Percentiles rank a stretch among this genome's conserved stretches.
Evolutionary conservation across 2,797 vertebrate species (phyloP).

Genomic region (Tolypeutes matacus): DNA sequence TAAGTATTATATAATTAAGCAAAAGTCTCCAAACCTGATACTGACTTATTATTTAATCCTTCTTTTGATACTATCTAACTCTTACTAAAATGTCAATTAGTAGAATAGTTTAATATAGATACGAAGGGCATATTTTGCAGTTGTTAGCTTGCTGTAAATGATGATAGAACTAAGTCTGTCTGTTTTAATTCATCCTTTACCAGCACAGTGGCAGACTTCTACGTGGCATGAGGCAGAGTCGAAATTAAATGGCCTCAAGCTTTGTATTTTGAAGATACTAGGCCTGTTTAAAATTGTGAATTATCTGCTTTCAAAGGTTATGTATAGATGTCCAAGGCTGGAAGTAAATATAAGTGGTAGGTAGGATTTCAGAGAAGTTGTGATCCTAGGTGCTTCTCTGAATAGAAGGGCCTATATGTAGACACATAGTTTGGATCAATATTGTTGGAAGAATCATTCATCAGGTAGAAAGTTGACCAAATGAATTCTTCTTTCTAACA

Average conservation of each 20-base stretch:
- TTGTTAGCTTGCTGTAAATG: slow-evolving; percentile 58
- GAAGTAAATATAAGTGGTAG: background rate
- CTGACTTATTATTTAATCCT: background rate
- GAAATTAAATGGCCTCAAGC: slow-evolving; percentile 54
- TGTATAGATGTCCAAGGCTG: background rate
- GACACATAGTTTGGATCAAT: background rate
- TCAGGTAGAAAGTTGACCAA: background rate
- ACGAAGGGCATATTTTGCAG: slow-evolving; percentile 13
- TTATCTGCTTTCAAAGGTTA: background rate
- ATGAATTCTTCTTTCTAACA: background rate
- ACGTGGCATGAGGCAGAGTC: background rate
- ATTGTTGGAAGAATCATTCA: background rate
- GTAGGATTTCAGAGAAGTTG: background rate
- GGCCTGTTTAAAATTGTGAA: slow-evolving; percentile 40
- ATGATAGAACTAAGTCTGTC: slow-evolving; percentile 47
- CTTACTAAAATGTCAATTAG: slow-evolving; percentile 44
- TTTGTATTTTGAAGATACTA: slow-evolving; percentile 58
- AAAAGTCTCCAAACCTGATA: background rate
- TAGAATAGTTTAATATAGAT: slow-evolving; percentile 29
- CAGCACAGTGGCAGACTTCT: background rate
- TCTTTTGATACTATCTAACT: background rate
- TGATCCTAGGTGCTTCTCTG: background rate
- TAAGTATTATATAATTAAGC: slow-evolving; percentile 10
- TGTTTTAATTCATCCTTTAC: background rate
- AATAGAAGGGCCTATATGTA: background rate